Base-by-base conservation (phyloP, 2,113 vertebrate species). In the Elaphurus davidianus region DNA sequence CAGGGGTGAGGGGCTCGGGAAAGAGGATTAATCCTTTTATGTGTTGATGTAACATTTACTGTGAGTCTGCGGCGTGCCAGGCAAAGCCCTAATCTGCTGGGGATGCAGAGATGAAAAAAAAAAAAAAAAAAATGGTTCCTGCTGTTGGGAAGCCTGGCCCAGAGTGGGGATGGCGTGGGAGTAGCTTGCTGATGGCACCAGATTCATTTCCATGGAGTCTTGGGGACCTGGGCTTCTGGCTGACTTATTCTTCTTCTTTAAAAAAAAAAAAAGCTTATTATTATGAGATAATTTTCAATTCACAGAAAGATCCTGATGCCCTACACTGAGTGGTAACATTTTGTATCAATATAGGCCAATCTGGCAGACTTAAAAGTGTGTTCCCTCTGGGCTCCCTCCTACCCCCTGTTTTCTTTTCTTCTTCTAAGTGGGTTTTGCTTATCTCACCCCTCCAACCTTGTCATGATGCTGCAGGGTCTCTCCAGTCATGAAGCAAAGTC, bases 341-440 rank as follows among this genome's bases (percentile, higher is more conserved):
- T 23, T 36, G 25, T 2, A 0, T 55, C 33, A 2, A 6, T 12
- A 0, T 16, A 36, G 45, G 4, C 17, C 23, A 7, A 14, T 36
- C 47, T 33, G 17, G 67, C 23, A 14, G 83, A 30, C 23, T 8
- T 62, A 6, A 62, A 6, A 2, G 78, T 28, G n/a, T 57, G 12
- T 47, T 60, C 71, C 76, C 60, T 82, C 67, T 67, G 83, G 2
- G 3, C 50, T 6, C 28, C 27, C 21, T 85, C 23, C 33, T 30
- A 17, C 15, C 7, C 3, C 4, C 23, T 21, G 19, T 86, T 43
- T 55, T 45, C 36, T 62, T 54, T 45, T 30, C 21, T 83, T 43
- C 36, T 47, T 54, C 25, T 55, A 52, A 55, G 55, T 30, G 82
- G 13, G 1, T 60, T 86, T 91, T 85, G 60, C 47, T 50, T 36